Conservation (phyloP, 2,113 vertebrate genomes). For the Perca flavescens region DNA sequence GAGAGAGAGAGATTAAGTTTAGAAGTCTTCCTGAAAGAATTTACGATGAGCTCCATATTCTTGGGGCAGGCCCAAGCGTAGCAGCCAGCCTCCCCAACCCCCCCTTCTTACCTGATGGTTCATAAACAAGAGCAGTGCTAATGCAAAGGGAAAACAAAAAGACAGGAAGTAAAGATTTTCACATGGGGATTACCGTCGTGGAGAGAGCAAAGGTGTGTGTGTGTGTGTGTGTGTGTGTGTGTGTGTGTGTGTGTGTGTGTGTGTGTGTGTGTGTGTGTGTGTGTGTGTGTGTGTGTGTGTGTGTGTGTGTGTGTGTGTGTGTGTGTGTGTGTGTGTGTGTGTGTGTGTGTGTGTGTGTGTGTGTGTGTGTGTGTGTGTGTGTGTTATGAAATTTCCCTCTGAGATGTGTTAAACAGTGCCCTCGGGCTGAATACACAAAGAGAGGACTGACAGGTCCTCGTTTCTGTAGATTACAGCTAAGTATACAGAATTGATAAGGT, state of each 20-base stretch:
- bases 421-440: slow-evolving; percentile 14
- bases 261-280: too few species aligned
- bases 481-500: slow-evolving; percentile 29
- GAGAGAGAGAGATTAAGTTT: too few species aligned
- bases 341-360: too few species aligned
- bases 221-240: too few species aligned
- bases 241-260: too few species aligned
- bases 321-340: too few species aligned
- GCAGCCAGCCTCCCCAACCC: slow-evolving; percentile 4
- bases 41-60: slow-evolving; percentile 19
- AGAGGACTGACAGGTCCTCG: slow-evolving; percentile 26
- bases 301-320: too few species aligned
- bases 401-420: slow-evolving; percentile 35
- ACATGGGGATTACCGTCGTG: neutral
- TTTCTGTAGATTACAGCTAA: slow-evolving; percentile 56
- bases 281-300: too few species aligned
- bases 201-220: too few species aligned
- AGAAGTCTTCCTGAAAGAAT: too few species aligned
- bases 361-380: too few species aligned
- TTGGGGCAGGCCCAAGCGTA: neutral
- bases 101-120: slow-evolving; percentile 9
- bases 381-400: slow-evolving; percentile 27
- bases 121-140: slow-evolving; percentile 35
- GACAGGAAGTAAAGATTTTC: slow-evolving; percentile 14
- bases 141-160: neutral